Base-by-base conservation (phyloP, 2,113 vertebrate species). In the Pangasianodon hypophthalmus region DNA sequence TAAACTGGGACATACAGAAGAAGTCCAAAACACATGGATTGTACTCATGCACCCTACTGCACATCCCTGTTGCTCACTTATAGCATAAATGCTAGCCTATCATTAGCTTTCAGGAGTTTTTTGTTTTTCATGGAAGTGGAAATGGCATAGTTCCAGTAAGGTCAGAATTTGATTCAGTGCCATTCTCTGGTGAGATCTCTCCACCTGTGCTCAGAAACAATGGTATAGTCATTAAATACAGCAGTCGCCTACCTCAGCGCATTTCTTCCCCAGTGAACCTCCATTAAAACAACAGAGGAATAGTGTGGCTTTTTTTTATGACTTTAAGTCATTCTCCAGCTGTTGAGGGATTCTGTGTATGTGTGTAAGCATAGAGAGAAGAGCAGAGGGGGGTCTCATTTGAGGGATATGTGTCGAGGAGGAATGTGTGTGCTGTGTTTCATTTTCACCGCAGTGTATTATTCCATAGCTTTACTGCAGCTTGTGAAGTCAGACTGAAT, bases 211-310 rank as follows among this genome's bases (percentile, higher is more conserved):
- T 69, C 69, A 54, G 67, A 58, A 60, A 83, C 37, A 62, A 87
- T 89, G 88, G 32, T 64, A 48, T 37, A 85, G 58, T 87, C 88
- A 89, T 89, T 87, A 84, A 77, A 87, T 32, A 60, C 32, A 46
- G 46, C 32, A 64, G n/a, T 79, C 64, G 18, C 84, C 67, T 54
- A 84, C 84, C 67, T 87, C 85, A 80, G 52, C 84, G 77, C 79
- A 73, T 67, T 84, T 87, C 90, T 71, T 86, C 64, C 87, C 67
- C 16, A 32, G 54, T 87, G 84, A 91, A 29, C 67, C 77, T 44
- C 83, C 80, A 84, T 91, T 85, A 87, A 87, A 91, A 67, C 19
- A 60, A 75, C 50, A 91, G 83, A 75, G 41, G 62, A 85, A 91
- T 58, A 69, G 37, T 69, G 62, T 64, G 52, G 13, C 60, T 83